A percentile compares a stretch with the other conserved stretches of the same genome.
These are phyloP conservation scores for Ganaspis sp. DNA, from an alignment of 1,140 invertebrate genomes.

Conservation along the genomic window DNA sequence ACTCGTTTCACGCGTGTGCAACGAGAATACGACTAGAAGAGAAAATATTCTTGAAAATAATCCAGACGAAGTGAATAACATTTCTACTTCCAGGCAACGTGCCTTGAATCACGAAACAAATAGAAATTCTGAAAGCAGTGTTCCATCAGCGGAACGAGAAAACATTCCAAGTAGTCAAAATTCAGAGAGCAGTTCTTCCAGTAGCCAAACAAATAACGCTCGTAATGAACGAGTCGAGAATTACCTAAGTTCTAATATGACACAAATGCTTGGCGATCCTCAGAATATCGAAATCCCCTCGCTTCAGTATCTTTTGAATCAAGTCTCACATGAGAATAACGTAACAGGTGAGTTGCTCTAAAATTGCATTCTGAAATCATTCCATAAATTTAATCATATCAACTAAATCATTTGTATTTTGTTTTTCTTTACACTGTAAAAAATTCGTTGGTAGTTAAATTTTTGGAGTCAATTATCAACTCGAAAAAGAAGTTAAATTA, in stretches of 20 bases:
- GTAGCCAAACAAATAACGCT: constrained; percentile 6
- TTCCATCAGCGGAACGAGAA: neutral
- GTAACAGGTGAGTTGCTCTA: constrained; percentile 60
- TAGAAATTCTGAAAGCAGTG: neutral
- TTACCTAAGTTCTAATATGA: constrained; percentile 57
- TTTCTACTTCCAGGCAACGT: neutral
- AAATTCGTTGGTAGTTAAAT: too few species aligned
- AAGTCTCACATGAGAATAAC: constrained; percentile 68
- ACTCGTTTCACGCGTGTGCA: neutral
- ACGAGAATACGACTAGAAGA: neutral
- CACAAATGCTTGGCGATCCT: constrained; percentile 57
- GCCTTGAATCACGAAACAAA: neutral
- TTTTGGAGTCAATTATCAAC: too few species aligned
- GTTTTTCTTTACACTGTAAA: too few species aligned
- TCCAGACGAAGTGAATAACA: neutral
- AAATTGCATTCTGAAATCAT: constrained; percentile 66
- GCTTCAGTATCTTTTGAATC: constrained; percentile 71
- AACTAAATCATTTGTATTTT: neutral
- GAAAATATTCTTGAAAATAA: neutral
- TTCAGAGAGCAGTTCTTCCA: constrained; percentile 22
- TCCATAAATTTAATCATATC: too few species aligned
- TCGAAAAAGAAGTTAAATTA: too few species aligned
- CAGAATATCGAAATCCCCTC: constrained; percentile 64
- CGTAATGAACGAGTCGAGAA: constrained; percentile 39
- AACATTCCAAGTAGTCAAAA: constrained; percentile 21